A percentile compares a stretch with the other conserved stretches of the same genome.
Conservation (phyloP, 2,888 invertebrate species). For the Bellardia pandia region DNA sequence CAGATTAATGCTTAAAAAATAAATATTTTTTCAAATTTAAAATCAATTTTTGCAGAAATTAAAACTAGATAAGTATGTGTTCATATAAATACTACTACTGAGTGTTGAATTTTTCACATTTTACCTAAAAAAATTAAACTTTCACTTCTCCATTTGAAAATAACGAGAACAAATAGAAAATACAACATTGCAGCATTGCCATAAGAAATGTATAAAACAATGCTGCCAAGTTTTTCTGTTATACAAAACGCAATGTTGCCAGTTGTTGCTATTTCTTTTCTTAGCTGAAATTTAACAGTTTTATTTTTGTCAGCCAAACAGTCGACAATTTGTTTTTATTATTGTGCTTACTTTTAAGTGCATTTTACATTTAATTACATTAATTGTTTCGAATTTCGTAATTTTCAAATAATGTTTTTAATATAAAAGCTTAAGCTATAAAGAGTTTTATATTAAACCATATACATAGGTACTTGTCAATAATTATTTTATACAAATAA, state of each 20-base stretch:
- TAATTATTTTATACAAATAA: neutral
- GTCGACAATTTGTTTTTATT: constrained; percentile 7
- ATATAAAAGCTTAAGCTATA: too few species aligned
- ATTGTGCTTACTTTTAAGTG: neutral
- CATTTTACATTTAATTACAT: neutral
- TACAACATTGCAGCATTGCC: constrained; percentile 15
- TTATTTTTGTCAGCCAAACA: constrained; percentile 1
- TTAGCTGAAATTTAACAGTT: constrained; percentile 28
- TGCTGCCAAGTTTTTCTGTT: constrained; percentile 9
- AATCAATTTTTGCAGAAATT: too few species aligned
- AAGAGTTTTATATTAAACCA: neutral
- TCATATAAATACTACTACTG: too few species aligned
- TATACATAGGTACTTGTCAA: neutral
- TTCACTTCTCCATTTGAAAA: neutral
- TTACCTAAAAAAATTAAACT: too few species aligned
- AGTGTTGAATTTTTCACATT: too few species aligned
- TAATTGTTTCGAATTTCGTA: neutral
- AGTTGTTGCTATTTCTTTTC: neutral
- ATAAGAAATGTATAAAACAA: neutral
- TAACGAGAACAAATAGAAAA: neutral
- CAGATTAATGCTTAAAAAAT: too few species aligned
- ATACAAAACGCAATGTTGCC: neutral
- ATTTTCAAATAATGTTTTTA: neutral
- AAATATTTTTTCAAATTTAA: too few species aligned
- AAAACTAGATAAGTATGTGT: too few species aligned